Conservation (phyloP, 2,888 invertebrate genomes). For the Dione vanillae region DNA sequence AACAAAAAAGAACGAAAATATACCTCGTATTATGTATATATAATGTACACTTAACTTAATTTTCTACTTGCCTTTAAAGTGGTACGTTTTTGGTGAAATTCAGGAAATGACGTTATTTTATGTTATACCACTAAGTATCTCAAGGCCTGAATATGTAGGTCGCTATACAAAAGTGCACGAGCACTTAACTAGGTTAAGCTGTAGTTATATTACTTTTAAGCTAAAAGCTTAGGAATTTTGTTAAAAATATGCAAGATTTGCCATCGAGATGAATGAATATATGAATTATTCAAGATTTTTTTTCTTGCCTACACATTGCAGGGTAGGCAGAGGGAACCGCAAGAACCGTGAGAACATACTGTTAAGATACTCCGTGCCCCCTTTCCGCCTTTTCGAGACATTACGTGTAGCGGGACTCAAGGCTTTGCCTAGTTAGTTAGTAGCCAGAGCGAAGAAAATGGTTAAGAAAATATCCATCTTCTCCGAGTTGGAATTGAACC, state of each 20-base stretch:
- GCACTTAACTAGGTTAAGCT: constrained; percentile 27
- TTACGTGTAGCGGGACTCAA: too few relatives aligned
- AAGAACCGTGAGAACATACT: too few relatives aligned
- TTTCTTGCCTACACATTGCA: neutral
- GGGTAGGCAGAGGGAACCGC: too few relatives aligned
- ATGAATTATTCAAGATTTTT: neutral
- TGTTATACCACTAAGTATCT: constrained; percentile 27
- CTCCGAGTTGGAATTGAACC: too few relatives aligned
- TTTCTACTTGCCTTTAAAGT: constrained; percentile 18
- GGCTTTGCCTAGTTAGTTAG: too few relatives aligned
- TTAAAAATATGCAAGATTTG: constrained; percentile 22
- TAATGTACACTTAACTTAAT: constrained; percentile 11
- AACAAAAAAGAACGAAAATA: neutral
- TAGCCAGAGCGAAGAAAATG: too few relatives aligned
- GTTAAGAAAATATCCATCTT: too few relatives aligned
- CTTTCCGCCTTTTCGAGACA: too few relatives aligned
- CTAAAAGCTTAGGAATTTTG: constrained; percentile 25
- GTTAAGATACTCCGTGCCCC: too few relatives aligned
- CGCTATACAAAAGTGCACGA: constrained; percentile 25
- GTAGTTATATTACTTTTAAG: constrained; percentile 23
- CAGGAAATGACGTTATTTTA: constrained; percentile 19
- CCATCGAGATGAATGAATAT: constrained; percentile 1
- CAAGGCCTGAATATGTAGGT: constrained; percentile 23
- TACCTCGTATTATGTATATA: neutral
- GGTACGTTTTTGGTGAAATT: constrained; percentile 18